Evolutionary conservation across 2,113 vertebrate genomes (phyloP), one percentile per base, ranked within the genome.

Genomic region (Cygnus buccinator): DNA sequence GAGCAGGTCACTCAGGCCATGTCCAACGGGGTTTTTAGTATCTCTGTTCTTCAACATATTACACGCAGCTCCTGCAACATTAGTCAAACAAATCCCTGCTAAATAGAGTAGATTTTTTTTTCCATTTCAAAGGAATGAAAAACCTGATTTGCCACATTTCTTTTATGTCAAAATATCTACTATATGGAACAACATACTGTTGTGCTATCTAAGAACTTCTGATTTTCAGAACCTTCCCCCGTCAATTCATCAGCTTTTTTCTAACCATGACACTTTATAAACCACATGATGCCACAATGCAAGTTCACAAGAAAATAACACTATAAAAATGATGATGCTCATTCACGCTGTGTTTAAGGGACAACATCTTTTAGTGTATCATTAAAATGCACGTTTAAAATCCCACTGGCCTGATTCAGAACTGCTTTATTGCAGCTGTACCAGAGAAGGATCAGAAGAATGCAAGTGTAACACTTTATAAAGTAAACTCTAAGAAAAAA

Each of bases 271-370:
- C 4, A 55, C 4, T 74, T 48, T 23, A 48, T 48, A 59, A 84
- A 63, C 33, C 39, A 46, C 9, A 52, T 11, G 15, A 75, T 52
- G 5, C 5, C 25, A 80, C 13, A 18, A 57, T 0, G 1, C 16
- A 62, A 80, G 15, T 72, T 80, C 18, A 84, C 17, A 61, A 75
- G n/a, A 50, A 77, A 62, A 10, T 11, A 62, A 7, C 2, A 71
- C 29, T 11, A 39, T 8, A 26, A 84, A 72, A 9, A 52, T 7
- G 15, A 61, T 17, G 37, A 4, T 84, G 26, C 28, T 67, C 35
- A 54, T 46, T 90, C 54, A 83, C 12, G 20, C 2, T 0, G 8
- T 22, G 33, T 7, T 46, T 26, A 55, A 48, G 31, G 6, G 20
- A 7, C 31, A 35, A 70, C 55, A 78, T 31, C 55, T 43, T 84